Evolutionary conservation across 1,140 invertebrate genomes (phyloP), one percentile per base, ranked within the genome.

Genomic region (Lordiphosa mommai): DNA sequence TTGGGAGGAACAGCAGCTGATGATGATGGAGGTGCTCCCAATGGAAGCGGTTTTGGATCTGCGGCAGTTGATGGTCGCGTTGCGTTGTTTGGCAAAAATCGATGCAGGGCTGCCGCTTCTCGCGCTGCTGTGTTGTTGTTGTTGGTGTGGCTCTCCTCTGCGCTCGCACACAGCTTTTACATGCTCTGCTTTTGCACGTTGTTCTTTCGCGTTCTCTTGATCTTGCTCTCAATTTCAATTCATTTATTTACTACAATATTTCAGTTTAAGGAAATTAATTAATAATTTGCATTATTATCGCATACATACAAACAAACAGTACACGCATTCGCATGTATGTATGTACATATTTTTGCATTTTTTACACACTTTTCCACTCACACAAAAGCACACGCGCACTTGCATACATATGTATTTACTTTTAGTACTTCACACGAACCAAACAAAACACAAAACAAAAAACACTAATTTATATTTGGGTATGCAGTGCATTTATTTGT

Each of bases 21-120:
- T 29, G 13, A 9, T 27, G n/a, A 14, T 9, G 4, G 1, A 2
- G 5, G 40, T 17, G 4, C 38, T 44, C 29, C 29, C 27, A 12
- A 7, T 40, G 30, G 13, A 41, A 17, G 12, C 14, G 27, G 17
- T 36, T 5, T 55, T 32, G 33, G 34, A 36, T 37, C 47, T 58
- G 33, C 50, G 29, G 53, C n/a, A 44, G n/a, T 27, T 20, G 27
- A 17, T 37, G 6, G 34, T 14, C 33, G 12, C 47, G 36, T 13
- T 38, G 33, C 27, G 20, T 43, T 34, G 23, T 20, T 51, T 48
- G 52, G 53, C 34, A 67, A 53, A 61, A 66, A 71, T 70, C 56
- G 38, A 66, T 61, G 49, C 20, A 46, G 55, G 30, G 13, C 38
- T 44, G 29, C 37, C 47, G 17, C 14, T 58, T 30, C 23, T 40